Conservation (phyloP, 2,888 invertebrate genomes). For the Heliconius erato region DNA sequence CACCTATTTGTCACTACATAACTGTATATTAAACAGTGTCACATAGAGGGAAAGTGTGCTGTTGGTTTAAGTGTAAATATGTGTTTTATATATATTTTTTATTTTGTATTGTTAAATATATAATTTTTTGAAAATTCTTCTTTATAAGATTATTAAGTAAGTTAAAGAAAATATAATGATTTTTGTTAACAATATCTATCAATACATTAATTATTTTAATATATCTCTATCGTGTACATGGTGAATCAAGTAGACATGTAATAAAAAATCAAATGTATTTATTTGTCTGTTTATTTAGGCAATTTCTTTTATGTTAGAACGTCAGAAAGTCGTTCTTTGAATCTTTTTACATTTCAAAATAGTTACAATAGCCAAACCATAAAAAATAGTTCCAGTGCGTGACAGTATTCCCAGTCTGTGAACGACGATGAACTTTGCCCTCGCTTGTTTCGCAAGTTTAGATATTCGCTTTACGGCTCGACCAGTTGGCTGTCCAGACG, state of each 20-base stretch:
- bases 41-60: not conserved
- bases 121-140: not conserved
- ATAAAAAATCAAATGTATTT: no score
- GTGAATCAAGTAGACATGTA: not conserved
- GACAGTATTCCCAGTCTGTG: conserved; percentile 58
- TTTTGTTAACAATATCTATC: not conserved
- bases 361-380: not conserved
- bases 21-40: not conserved
- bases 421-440: conserved; percentile 72
- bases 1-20: not conserved
- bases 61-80: not conserved
- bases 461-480: conserved; percentile 38
- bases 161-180: not conserved
- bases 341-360: not conserved
- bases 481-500: conserved; percentile 26
- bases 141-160: not conserved
- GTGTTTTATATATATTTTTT: no score
- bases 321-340: no score
- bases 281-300: no score
- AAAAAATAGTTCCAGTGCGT: conserved; percentile 27
- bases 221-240: not conserved
- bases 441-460: conserved; percentile 63
- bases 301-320: not conserved
- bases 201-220: not conserved
- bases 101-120: not conserved